These are phyloP conservation scores for Portevinia maculata DNA, from an alignment of 2,888 invertebrate genomes.

Conservation along the genomic window DNA sequence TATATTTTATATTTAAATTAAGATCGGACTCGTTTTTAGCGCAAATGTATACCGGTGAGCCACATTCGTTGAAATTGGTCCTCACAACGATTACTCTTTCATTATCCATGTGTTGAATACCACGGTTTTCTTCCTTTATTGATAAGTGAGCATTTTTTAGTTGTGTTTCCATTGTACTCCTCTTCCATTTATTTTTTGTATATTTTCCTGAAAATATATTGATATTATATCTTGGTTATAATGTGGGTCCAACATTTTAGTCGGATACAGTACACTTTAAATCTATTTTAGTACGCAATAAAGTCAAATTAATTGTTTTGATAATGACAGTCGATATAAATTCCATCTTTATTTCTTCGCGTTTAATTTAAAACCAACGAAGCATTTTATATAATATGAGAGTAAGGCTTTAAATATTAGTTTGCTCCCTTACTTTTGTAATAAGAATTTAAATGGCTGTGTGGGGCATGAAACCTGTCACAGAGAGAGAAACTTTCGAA, in stretches of 20 bases:
- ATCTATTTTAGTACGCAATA: too few species aligned
- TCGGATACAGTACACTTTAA: too few species aligned
- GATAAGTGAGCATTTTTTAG: constrained; percentile 78
- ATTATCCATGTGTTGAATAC: background rate
- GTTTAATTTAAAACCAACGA: too few species aligned
- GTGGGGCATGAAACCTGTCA: too few species aligned
- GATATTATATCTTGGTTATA: background rate
- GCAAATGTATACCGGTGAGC: constrained; percentile 78
- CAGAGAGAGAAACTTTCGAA: too few species aligned
- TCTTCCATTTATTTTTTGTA: constrained; percentile 79
- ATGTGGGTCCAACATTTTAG: background rate
- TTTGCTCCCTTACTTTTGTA: too few species aligned
- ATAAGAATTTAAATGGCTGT: too few species aligned
- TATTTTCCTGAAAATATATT: constrained; percentile 76
- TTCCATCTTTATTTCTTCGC: too few species aligned
- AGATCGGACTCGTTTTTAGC: constrained; percentile 76
- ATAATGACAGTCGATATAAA: too few species aligned
- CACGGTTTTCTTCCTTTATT: constrained; percentile 51
- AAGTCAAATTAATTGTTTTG: too few species aligned
- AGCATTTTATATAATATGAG: too few species aligned
- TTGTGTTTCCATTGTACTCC: constrained; percentile 82
- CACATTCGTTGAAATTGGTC: constrained; percentile 70
- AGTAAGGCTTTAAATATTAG: too few species aligned
- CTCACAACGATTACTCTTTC: constrained; percentile 67
- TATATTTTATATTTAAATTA: constrained; percentile 79